Evolutionary conservation across 2,113 vertebrate genomes (phyloP), one percentile per base, ranked within the genome.

Genomic region (Carassius carassius): DNA sequence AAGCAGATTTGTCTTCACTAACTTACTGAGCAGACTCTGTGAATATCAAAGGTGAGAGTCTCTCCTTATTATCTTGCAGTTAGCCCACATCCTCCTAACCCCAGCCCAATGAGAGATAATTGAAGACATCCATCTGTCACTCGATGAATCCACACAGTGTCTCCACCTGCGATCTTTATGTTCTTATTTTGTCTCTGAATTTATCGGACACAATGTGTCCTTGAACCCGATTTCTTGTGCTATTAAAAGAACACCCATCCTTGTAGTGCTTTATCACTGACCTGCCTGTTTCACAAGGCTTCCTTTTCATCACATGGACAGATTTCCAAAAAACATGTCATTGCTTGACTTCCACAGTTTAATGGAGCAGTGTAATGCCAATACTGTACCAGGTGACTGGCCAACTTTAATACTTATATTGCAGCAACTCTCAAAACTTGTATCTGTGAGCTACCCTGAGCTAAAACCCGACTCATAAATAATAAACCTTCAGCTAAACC

Each of bases 11-110:
- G 23, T 44, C 16, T 44, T 62, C 12, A 44, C 35, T 16, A 16
- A 29, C n/a, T 25, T 25, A 29, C 37, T 37, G 29, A 78, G 5
- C 29, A 58, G 51, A 58, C n/a, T 23, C 70, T 47, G 51, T 35
- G 49, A 77, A 78, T 58, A 58, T 21, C 51, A 78, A 78, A 78
- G 51, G 51, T 78, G 51, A 58, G 51, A 19, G 16, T 19, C n/a
- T 63, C 12, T 78, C 35, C 3, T 41, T 49, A 49, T 49, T 74
- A 23, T 49, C 23, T 74, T 47, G 12, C 12, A 14, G 37, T 14
- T 47, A 58, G 2, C 37, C 37, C 37, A 7, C 41, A 73, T 74
- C 6, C n/a, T 25, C 72, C 72, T n/a, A 41, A 70, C 69, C 35
- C 19, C 14, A 73, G 12, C 14, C 41, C 13, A 74, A 49, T 11